Percentiles rank a stretch among this genome's conserved stretches.
phyloP scores from a whole-genome alignment of 2,888 invertebrate genomes.

The Malthinus seriepunctatus region DNA sequence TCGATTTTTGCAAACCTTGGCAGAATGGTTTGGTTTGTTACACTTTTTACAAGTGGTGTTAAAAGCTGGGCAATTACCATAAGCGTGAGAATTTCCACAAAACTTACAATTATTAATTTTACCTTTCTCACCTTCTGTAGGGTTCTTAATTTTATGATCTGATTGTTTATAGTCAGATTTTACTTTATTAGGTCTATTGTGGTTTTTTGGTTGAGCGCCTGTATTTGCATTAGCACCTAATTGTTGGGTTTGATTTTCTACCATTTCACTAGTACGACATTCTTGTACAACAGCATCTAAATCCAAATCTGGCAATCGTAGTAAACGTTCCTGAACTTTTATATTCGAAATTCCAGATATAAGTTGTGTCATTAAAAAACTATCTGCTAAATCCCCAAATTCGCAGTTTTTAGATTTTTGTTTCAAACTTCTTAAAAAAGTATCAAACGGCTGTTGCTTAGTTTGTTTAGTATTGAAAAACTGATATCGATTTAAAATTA shows the following conservation, averaged over 20 bases:
- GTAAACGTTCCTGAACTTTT: background rate
- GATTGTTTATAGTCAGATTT: background rate
- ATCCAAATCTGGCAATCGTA: constrained; percentile 6
- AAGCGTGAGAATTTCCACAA: constrained; percentile 3
- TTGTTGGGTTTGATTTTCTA: constrained; percentile 4
- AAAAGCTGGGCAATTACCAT: constrained; percentile 11
- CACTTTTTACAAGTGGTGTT: constrained; percentile 5
- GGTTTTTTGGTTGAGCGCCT: background rate
- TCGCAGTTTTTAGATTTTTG: constrained; percentile 19
- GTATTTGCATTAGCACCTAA: background rate
- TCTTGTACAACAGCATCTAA: constrained; percentile 9
- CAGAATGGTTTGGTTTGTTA: constrained; percentile 10
- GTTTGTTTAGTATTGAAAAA: constrained; percentile 29
- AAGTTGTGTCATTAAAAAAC: constrained; percentile 18
- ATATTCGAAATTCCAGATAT: constrained; percentile 9
- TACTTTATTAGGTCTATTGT: background rate
- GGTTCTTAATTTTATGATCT: background rate
- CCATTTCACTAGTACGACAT: constrained; percentile 5
- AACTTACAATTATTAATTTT: constrained; percentile 9
- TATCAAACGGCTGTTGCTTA: constrained; percentile 25
- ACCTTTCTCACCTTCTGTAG: too few species aligned
- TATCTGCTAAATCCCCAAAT: constrained; percentile 25
- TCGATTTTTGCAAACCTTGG: constrained; percentile 12
- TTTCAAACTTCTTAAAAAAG: constrained; percentile 26
- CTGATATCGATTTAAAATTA: constrained; percentile 19